phyloP scores from a whole-genome alignment of 2,797 vertebrate species.

The Oreochromis grahami region DNA sequence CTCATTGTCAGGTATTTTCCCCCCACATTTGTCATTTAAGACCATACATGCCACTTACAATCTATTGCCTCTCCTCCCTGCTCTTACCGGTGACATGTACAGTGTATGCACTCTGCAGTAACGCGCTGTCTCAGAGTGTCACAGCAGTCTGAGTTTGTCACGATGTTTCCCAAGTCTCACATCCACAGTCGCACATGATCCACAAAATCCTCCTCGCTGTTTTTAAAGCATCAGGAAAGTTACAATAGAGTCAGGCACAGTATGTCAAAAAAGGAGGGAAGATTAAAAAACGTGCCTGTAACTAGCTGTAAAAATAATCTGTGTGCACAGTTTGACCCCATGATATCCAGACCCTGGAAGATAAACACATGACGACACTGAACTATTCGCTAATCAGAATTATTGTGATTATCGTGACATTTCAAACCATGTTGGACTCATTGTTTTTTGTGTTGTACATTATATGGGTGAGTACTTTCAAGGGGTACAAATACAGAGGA shows the following conservation, averaged over 20 bases:
- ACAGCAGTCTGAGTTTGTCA: background rate
- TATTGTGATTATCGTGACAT: background rate
- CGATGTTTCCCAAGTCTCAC: constrained; percentile 1
- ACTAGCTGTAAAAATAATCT: background rate
- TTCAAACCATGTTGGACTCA: background rate
- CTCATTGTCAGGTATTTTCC: background rate
- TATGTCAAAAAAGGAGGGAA: background rate
- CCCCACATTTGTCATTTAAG: background rate
- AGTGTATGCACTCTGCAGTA: background rate
- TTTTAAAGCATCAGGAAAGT: background rate
- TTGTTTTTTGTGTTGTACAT: background rate
- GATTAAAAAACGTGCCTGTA: background rate
- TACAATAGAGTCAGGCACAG: background rate
- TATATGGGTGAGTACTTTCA: background rate
- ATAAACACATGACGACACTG: background rate
- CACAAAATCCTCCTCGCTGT: background rate
- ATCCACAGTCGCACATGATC: background rate
- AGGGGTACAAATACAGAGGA: background rate
- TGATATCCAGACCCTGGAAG: background rate
- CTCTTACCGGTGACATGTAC: background rate
- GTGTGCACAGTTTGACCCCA: background rate
- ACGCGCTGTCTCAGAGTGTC: background rate
- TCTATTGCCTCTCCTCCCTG: background rate
- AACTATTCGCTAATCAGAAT: background rate
- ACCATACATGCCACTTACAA: background rate